phyloP scores from a whole-genome alignment of 2,113 vertebrate species.

The Archocentrus centrarchus region DNA sequence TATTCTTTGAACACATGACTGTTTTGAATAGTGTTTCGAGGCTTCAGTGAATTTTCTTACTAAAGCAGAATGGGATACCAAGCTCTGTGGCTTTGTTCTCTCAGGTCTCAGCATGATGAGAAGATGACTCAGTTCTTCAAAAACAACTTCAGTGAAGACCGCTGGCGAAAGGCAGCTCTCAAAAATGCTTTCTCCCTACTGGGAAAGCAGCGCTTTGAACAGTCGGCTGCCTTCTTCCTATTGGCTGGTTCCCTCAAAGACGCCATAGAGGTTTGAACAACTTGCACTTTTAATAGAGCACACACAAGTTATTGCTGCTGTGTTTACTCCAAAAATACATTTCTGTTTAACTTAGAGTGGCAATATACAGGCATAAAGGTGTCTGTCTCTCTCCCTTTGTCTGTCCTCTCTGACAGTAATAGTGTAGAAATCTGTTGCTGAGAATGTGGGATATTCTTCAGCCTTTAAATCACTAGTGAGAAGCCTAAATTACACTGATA shows the following conservation, averaged over 20 bases:
- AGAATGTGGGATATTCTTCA: conserved; percentile 27
- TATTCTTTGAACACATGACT: background rate
- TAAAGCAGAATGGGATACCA: background rate
- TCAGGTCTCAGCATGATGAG: conserved; percentile 94
- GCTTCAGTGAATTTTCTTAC: background rate
- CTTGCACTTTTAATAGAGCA: conserved; percentile 2
- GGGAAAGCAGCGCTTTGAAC: conserved; percentile 98
- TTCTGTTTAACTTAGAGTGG: conserved; percentile 16
- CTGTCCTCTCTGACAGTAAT: background rate
- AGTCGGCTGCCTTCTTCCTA: conserved; percentile 97
- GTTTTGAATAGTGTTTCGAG: background rate
- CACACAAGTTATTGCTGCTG: conserved; percentile 23
- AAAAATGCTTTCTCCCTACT: conserved; percentile 98
- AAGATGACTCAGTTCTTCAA: conserved; percentile 99
- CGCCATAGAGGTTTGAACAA: conserved; percentile 90
- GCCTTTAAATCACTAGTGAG: conserved; percentile 37
- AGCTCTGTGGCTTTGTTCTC: conserved; percentile 13
- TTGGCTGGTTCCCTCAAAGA: conserved; percentile 97
- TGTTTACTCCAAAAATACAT: background rate
- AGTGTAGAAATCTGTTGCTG: conserved; percentile 19
- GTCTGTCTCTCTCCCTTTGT: background rate
- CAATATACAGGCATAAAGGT: background rate
- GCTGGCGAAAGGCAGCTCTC: conserved; percentile 96
- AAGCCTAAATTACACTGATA: conserved; percentile 70
- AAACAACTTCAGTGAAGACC: conserved; percentile 96